A percentile compares a stretch with the other conserved stretches of the same genome.
These are phyloP conservation scores for Triplophysa siluroides DNA, from an alignment of 2,113 vertebrate genomes.

Conservation along the genomic window DNA sequence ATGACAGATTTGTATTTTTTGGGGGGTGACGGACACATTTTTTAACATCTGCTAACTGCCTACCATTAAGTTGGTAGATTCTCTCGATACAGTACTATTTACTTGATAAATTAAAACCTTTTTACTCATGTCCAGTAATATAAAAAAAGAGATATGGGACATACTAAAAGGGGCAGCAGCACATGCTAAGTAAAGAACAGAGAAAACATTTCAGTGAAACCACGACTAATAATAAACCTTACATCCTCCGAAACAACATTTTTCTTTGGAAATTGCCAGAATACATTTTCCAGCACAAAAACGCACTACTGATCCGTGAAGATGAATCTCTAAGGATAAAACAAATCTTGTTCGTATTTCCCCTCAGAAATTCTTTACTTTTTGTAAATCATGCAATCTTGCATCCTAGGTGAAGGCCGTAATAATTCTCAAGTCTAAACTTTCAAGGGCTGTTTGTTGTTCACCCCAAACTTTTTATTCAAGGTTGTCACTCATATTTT, in stretches of 20 bases:
- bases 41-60: no score
- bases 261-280: neutral
- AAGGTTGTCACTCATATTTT: neutral
- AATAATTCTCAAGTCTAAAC: no score
- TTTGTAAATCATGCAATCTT: neutral
- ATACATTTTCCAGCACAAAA: neutral
- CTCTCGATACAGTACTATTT: neutral
- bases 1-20: no score
- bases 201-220: neutral
- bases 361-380: neutral
- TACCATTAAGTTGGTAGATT: no score
- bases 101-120: neutral
- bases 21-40: no score
- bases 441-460: neutral
- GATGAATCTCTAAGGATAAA: no score
- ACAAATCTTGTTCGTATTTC: neutral
- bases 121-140: neutral
- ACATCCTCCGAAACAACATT: conserved; percentile 11
- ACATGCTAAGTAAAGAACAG: neutral
- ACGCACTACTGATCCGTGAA: no score
- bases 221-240: neutral
- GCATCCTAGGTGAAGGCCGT: neutral
- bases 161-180: neutral
- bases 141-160: neutral
- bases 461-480: neutral